Evolutionary conservation across 2,888 invertebrate genomes (phyloP), one percentile per base, ranked within the genome.

Genomic region (Sussaba pulchella): DNA sequence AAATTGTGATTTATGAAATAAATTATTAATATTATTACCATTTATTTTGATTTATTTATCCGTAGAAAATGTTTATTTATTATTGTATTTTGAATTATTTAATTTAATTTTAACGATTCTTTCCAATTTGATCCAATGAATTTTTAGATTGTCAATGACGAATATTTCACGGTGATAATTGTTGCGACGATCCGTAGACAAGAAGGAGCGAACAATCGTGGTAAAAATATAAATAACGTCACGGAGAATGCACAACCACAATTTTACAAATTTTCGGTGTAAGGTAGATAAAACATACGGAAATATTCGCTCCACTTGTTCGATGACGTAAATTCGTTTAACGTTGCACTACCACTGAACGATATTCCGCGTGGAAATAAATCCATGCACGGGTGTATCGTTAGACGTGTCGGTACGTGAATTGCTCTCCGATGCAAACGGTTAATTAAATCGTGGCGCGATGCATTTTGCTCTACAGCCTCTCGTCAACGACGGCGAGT

Each of bases 361-460:
- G 64, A 43, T 69, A 78, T 73, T 10, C 4, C 17, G 9, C 8
- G 41, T 39, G 54, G 26, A 69, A 73, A 73, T 73, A 63, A 63
- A 69, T 73, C 63, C 14, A 31, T 63, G 52, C 1, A n/a, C 9
- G 31, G 39, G 10, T 12, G 12, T 21, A n/a, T 57, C 12, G 17
- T 24, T 59, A n/a, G 6, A 66, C 21, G 14, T 4, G 14, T 9
- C 26, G 26, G 52, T 61, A 61, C 21, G 24, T 19, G 67, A 24
- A 17, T 39, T 9, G 24, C 54, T 47, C 45, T 69, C 24, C 63
- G 17, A 57, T 21, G 39, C 54, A 73, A 73, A n/a, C 26, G 69
- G 45, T 63, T 69, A 78, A 73, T 73, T 72, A 66, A 73, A 78
- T 69, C 47, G 67, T 47, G 73, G 17, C 39, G 39, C 54, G 36